A percentile compares a stretch with the other conserved stretches of the same genome.
phyloP scores from a whole-genome alignment of 1,140 invertebrate species.

The Polypedilum pembai region DNA sequence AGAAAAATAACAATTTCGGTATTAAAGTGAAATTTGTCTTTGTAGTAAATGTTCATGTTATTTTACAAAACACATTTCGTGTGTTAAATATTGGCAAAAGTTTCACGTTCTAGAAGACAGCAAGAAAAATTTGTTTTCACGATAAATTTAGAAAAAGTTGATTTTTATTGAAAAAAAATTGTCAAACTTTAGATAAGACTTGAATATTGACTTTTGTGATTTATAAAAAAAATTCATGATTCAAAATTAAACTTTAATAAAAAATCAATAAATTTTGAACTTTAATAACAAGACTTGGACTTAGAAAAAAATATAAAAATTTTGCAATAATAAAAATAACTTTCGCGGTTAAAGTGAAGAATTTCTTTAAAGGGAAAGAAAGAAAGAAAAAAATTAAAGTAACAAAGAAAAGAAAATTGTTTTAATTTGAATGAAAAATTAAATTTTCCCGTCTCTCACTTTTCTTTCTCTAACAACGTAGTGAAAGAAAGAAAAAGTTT shows the following conservation, averaged over 20 bases:
- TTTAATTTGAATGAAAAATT: neutral
- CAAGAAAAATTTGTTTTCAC: neutral
- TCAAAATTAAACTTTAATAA: neutral
- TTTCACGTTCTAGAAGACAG: neutral
- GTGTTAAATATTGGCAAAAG: neutral
- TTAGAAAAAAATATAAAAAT: neutral
- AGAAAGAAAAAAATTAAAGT: neutral
- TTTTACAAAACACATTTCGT: neutral
- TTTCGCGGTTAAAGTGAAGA: neutral
- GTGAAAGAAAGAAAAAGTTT: neutral
- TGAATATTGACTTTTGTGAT: neutral
- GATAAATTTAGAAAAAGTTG: neutral
- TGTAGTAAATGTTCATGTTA: too few relatives aligned
- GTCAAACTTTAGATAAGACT: neutral
- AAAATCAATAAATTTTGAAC: neutral
- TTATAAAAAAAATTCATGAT: neutral
- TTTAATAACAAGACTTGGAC: neutral
- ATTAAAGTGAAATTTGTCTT: too few relatives aligned
- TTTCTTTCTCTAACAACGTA: too few relatives aligned
- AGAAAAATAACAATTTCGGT: too few relatives aligned
- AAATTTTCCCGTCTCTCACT: neutral
- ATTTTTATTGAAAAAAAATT: neutral
- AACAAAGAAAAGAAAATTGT: neutral
- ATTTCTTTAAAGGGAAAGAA: neutral
- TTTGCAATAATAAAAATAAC: neutral